Conservation (phyloP, 2,113 vertebrate species). For the Oryzias woworae region DNA sequence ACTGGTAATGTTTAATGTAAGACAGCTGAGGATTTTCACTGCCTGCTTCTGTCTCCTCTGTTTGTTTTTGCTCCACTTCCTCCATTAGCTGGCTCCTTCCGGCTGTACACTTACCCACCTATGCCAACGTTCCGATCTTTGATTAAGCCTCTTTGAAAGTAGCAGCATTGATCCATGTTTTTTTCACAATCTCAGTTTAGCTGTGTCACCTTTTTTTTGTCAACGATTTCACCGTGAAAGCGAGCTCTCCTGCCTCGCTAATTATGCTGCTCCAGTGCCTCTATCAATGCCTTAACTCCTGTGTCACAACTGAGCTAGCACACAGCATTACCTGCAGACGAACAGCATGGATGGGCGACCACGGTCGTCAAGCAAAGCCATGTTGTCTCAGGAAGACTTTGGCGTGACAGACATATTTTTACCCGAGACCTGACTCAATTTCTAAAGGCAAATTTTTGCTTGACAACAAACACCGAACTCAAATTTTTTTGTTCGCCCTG, state of each 20-base stretch:
- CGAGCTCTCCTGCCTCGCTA: conserved; percentile 42
- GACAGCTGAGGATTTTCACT: conserved; percentile 52
- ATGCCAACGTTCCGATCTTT: conserved; percentile 3
- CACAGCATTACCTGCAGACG: conserved; percentile 41
- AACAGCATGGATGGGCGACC: neutral
- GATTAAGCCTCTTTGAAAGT: conserved; percentile 33
- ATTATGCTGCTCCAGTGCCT: conserved; percentile 71
- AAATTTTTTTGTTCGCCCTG: too few relatives aligned
- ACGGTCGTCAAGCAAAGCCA: too few relatives aligned
- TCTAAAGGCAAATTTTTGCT: too few relatives aligned
- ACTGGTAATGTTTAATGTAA: conserved; percentile 55
- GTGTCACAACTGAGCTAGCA: conserved; percentile 53
- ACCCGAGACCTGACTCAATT: too few relatives aligned
- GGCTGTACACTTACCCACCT: conserved; percentile 4
- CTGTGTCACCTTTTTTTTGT: conserved; percentile 17
- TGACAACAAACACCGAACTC: too few relatives aligned
- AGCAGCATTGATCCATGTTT: conserved; percentile 22
- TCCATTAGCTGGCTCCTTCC: conserved; percentile 27
- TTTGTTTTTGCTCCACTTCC: conserved; percentile 37
- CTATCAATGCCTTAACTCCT: conserved; percentile 76
- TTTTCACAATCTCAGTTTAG: conserved; percentile 10
- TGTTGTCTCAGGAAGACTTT: too few relatives aligned
- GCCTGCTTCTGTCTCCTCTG: conserved; percentile 51
- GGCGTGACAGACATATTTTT: too few relatives aligned
- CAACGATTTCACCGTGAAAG: conserved; percentile 21